phyloP scores from a whole-genome alignment of 1,140 invertebrate species.

The Achatina immaculata region DNA sequence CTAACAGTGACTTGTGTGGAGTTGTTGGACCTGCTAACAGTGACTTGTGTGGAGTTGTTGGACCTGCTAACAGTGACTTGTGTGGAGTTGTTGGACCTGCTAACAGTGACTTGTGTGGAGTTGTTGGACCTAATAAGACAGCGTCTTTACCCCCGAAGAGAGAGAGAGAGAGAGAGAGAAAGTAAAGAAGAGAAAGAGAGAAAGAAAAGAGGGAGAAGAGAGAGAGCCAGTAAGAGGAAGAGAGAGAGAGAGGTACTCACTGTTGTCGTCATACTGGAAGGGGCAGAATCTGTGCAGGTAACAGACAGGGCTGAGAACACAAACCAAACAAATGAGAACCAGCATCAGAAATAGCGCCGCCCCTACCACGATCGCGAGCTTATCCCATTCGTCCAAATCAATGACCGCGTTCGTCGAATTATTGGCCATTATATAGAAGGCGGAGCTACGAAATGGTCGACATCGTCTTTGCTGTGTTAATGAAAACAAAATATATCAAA shows the following conservation, averaged over 20 bases:
- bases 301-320: conserved; percentile 50
- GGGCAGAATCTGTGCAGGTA: conserved; percentile 49
- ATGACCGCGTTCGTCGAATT: background rate
- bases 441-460: too few relatives aligned
- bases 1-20: too few relatives aligned
- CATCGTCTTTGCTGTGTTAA: too few relatives aligned
- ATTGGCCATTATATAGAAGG: background rate
- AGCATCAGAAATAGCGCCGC: conserved; percentile 45
- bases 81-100: too few relatives aligned
- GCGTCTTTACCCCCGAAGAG: too few relatives aligned
- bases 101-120: too few relatives aligned
- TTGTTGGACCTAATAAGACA: too few relatives aligned
- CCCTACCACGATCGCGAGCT: conserved; percentile 49
- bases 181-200: conserved; percentile 3
- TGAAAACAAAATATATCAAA: too few relatives aligned
- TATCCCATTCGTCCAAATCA: conserved; percentile 51
- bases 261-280: conserved; percentile 40
- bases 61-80: too few relatives aligned
- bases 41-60: too few relatives aligned
- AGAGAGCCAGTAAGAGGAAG: background rate
- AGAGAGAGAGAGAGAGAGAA: conserved; percentile 17
- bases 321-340: conserved; percentile 44
- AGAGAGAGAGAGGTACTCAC: conserved; percentile 11
- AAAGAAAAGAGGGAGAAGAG: background rate
- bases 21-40: too few relatives aligned